Percentiles rank a stretch among this genome's conserved stretches.
These are phyloP conservation scores for Anaspis maculata DNA, from an alignment of 2,888 invertebrate genomes.

Conservation along the genomic window DNA sequence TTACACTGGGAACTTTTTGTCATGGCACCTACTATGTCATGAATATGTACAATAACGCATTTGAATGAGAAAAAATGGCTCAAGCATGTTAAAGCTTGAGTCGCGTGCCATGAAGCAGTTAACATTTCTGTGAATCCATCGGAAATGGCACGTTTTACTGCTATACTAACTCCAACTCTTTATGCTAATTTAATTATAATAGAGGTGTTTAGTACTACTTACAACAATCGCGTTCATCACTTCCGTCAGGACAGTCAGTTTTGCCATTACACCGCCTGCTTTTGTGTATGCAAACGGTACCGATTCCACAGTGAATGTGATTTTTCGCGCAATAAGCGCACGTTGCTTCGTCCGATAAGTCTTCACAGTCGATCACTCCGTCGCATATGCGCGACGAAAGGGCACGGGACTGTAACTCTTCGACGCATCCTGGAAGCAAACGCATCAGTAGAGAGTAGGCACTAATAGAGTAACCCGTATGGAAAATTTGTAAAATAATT, in stretches of 20 bases:
- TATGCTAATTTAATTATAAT: too few species aligned
- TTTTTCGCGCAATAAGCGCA: constrained; percentile 72
- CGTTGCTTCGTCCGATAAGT: constrained; percentile 69
- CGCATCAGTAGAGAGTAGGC: too few species aligned
- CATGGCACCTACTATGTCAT: too few species aligned
- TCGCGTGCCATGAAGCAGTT: too few species aligned
- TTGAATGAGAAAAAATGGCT: background rate
- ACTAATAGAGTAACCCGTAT: background rate
- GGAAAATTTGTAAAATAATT: background rate
- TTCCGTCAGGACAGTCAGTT: constrained; percentile 76
- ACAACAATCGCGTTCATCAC: constrained; percentile 82
- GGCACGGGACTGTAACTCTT: constrained; percentile 64
- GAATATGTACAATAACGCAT: background rate
- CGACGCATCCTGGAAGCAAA: constrained; percentile 59
- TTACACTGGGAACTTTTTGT: too few species aligned
- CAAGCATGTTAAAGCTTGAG: too few species aligned
- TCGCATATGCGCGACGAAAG: constrained; percentile 75
- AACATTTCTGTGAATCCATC: too few species aligned
- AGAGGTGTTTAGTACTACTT: too few species aligned
- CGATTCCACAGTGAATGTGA: constrained; percentile 70
- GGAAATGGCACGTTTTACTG: too few species aligned
- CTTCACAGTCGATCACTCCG: constrained; percentile 78
- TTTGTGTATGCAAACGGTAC: constrained; percentile 63
- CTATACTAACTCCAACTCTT: too few species aligned
- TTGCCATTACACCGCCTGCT: constrained; percentile 73